Percentiles rank a stretch among this genome's conserved stretches.
phyloP scores from a whole-genome alignment of 2,888 invertebrate species.

The Tenthredo mesomela region DNA sequence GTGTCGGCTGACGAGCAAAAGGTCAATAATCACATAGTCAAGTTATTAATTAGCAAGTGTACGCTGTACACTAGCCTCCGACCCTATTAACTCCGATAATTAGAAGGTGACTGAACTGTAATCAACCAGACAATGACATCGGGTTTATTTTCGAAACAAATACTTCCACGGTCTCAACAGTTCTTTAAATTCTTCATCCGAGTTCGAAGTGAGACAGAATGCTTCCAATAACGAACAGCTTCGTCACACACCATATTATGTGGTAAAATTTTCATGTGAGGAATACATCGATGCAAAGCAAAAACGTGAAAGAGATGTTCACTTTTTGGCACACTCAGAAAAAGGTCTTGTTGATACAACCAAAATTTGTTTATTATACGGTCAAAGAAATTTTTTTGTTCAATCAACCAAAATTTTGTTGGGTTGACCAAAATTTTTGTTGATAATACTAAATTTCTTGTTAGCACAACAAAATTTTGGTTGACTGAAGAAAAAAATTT shows the following conservation, averaged over 20 bases:
- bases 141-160: not conserved
- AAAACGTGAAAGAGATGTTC: not conserved
- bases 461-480: too few relatives aligned
- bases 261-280: not conserved
- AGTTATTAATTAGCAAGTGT: slow-evolving; percentile 28
- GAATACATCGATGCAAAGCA: not conserved
- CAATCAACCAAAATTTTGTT: too few relatives aligned
- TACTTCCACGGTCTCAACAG: not conserved
- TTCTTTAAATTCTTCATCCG: not conserved
- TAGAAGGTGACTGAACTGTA: slow-evolving; percentile 19
- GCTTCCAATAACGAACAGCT: not conserved
- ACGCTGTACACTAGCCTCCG: not conserved
- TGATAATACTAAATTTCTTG: too few relatives aligned
- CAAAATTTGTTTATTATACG: too few relatives aligned
- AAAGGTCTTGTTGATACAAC: too few relatives aligned
- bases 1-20: slow-evolving; percentile 38
- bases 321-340: too few relatives aligned
- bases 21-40: slow-evolving; percentile 23
- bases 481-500: too few relatives aligned
- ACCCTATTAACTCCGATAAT: slow-evolving; percentile 6
- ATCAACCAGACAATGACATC: slow-evolving; percentile 2
- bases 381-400: too few relatives aligned
- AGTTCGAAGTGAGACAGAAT: not conserved
- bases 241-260: not conserved
- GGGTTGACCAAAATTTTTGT: too few relatives aligned